phyloP scores from a whole-genome alignment of 2,888 invertebrate genomes.

The Temnothorax ravouxi region DNA sequence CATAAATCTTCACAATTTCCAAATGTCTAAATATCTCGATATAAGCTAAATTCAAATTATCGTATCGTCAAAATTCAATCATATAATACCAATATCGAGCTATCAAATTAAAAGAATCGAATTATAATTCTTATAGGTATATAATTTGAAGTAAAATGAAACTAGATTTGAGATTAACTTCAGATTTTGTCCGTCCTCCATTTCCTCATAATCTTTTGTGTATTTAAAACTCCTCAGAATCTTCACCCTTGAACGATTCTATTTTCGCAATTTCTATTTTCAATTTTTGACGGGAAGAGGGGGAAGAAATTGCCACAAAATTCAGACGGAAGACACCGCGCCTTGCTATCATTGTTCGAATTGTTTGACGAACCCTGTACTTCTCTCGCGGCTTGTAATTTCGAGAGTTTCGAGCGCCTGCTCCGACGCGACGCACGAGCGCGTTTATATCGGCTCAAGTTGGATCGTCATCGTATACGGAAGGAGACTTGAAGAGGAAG shows the following conservation, averaged over 20 bases:
- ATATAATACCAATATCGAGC: not conserved
- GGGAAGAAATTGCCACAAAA: constrained; percentile 8
- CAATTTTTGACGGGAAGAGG: not conserved
- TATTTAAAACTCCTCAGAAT: not conserved
- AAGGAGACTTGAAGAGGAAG: not conserved
- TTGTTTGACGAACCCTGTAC: constrained; percentile 33
- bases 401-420: constrained; percentile 38
- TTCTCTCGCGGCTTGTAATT: constrained; percentile 39
- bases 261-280: not conserved
- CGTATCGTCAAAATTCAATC: not conserved
- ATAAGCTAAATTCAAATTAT: not conserved
- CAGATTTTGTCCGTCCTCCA: not conserved
- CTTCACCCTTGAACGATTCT: not conserved
- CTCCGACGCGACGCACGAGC: constrained; percentile 40
- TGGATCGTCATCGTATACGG: constrained; percentile 29
- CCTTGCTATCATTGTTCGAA: constrained; percentile 17
- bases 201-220: not conserved
- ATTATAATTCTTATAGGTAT: not conserved
- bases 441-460: constrained; percentile 29
- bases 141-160: not conserved
- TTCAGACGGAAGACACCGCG: not conserved
- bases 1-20: not conserved
- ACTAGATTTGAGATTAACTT: not conserved
- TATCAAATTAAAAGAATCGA: not conserved
- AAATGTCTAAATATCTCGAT: not conserved